Evolutionary conservation across 2,888 invertebrate species (phyloP).

Genomic region (Drosophila atroscutellata): DNA sequence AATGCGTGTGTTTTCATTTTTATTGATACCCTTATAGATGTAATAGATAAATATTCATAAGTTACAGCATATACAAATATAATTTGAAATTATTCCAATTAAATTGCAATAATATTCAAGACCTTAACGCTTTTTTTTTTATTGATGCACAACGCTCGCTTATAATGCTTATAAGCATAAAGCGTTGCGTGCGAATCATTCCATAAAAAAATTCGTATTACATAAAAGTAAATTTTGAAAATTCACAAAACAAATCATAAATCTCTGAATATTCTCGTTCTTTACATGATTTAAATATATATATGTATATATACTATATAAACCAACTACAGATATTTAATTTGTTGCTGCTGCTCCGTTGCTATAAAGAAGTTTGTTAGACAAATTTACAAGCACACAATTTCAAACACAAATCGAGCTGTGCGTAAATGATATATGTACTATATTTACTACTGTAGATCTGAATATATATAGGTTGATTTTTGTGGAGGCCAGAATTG

Average conservation of each 20-base stretch:
- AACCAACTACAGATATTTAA: conserved; percentile 9
- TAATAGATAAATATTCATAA: conserved; percentile 65
- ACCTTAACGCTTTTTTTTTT: conserved; percentile 26
- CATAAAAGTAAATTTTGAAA: conserved; percentile 54
- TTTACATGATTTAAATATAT: conserved; percentile 10
- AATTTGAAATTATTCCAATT: conserved; percentile 81
- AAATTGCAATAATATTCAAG: conserved; percentile 79
- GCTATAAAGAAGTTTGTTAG: conserved; percentile 36
- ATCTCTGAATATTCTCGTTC: conserved; percentile 6
- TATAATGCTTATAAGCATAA: conserved; percentile 36
- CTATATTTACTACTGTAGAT: conserved; percentile 7
- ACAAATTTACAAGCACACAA: conserved; percentile 41
- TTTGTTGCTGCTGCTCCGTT: conserved; percentile 11
- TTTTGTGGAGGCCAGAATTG: conserved; percentile 34
- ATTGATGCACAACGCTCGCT: conserved; percentile 28
- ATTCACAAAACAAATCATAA: conserved; percentile 41
- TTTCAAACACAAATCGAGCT: conserved; percentile 25
- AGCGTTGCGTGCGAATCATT: conserved; percentile 14
- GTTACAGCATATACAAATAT: conserved; percentile 68
- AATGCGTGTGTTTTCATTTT: conserved; percentile 33
- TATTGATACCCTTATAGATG: conserved; percentile 54
- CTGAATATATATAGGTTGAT: conserved; percentile 1
- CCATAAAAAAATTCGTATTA: conserved; percentile 49
- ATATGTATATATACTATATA: conserved; percentile 1
- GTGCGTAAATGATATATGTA: conserved; percentile 32